phyloP scores from a whole-genome alignment of 1,140 invertebrate species.

The Panulirus ornatus region DNA sequence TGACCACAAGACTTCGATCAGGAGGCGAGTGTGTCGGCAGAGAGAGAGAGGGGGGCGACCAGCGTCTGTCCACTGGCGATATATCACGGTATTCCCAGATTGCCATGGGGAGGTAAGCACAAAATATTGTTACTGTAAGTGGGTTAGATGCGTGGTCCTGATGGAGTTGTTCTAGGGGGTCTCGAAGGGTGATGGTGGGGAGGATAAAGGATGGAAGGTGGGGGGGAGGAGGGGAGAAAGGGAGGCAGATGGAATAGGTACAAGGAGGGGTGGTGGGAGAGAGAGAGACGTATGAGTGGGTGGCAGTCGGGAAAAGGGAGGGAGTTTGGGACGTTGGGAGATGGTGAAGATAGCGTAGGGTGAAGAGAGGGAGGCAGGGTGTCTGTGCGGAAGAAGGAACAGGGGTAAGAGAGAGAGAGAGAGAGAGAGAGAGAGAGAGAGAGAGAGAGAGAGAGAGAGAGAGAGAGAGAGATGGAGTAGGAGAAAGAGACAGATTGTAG shows the following conservation, averaged over 20 bases:
- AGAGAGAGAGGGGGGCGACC: not conserved
- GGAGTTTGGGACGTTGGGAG: not conserved
- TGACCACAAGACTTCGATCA: slow-evolving; percentile 15
- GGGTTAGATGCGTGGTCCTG: slow-evolving; percentile 45
- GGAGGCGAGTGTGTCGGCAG: slow-evolving; percentile 4
- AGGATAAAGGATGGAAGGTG: not conserved
- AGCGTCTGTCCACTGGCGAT: slow-evolving; percentile 47
- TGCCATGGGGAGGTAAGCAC: slow-evolving; percentile 60
- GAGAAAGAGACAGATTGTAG: not conserved
- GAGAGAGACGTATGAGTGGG: not conserved
- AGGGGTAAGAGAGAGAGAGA: not conserved
- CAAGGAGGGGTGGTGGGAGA: not conserved
- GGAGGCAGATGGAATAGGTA: not conserved
- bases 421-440: not conserved
- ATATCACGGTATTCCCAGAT: slow-evolving; percentile 62
- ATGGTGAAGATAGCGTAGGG: not conserved
- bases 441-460: not conserved
- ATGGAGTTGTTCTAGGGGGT: not conserved
- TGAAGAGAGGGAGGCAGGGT: too few relatives aligned
- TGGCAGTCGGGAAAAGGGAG: not conserved
- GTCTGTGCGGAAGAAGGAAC: not conserved
- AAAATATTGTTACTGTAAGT: slow-evolving; percentile 66
- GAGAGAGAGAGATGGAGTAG: slow-evolving; percentile 13
- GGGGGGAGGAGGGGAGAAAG: not conserved
- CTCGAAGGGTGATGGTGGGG: not conserved